These are phyloP conservation scores for Cosmopolites sordidus DNA, from an alignment of 2,888 invertebrate genomes.

Conservation along the genomic window DNA sequence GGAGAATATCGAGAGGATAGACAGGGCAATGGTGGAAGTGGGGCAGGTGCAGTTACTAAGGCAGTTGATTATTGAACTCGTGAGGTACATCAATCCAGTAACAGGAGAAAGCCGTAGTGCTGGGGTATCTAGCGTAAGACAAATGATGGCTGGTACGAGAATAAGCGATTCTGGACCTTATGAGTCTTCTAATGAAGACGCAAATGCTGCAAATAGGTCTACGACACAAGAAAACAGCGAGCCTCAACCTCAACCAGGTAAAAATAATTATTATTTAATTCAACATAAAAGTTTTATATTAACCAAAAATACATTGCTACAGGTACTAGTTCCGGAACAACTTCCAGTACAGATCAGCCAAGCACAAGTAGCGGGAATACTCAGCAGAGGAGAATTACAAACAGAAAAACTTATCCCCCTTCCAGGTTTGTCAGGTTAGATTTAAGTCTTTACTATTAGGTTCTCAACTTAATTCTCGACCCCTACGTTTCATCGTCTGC, in stretches of 20 bases:
- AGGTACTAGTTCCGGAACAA: conserved; percentile 15
- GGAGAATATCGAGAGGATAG: conserved; percentile 44
- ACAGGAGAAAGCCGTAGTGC: conserved; percentile 47
- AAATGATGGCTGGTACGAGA: conserved; percentile 49
- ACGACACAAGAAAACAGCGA: background rate
- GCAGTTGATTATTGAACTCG: conserved; percentile 61
- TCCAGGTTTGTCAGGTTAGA: conserved; percentile 35
- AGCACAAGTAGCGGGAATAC: conserved; percentile 12
- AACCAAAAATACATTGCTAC: no score
- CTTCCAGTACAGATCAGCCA: conserved; percentile 15
- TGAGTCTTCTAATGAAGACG: conserved; percentile 35
- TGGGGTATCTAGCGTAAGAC: conserved; percentile 44
- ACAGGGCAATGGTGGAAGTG: conserved; percentile 46
- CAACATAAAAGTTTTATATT: no score
- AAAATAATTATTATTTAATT: background rate
- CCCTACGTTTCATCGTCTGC: no score
- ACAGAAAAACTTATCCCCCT: conserved; percentile 43
- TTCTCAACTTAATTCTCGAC: no score
- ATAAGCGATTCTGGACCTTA: conserved; percentile 46
- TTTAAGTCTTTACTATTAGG: no score
- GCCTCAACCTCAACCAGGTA: conserved; percentile 10
- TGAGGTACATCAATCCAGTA: conserved; percentile 52
- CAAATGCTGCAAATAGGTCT: background rate
- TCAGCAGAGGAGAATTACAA: conserved; percentile 30
- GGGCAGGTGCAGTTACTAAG: conserved; percentile 58